These are phyloP conservation scores for Nettapus auritus DNA, from an alignment of 2,113 vertebrate genomes.

Conservation along the genomic window DNA sequence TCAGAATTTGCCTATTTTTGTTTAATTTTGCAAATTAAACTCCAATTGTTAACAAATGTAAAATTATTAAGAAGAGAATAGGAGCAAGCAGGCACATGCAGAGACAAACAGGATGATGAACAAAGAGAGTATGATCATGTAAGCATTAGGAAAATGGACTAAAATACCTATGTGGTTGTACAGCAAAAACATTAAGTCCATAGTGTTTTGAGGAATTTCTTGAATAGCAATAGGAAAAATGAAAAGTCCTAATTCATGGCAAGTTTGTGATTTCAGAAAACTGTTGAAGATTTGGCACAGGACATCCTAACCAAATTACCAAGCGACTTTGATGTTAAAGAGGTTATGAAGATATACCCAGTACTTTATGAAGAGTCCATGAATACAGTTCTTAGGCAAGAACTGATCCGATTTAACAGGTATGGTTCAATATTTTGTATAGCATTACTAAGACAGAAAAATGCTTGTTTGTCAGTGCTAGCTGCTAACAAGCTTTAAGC, in stretches of 20 bases:
- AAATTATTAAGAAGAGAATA: background rate
- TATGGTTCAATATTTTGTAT: conserved; percentile 30
- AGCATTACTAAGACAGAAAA: background rate
- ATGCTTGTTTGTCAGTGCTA: background rate
- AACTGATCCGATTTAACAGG: conserved; percentile 93
- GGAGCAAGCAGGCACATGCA: background rate
- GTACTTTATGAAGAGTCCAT: conserved; percentile 93
- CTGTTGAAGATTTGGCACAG: conserved; percentile 86
- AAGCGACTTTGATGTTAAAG: conserved; percentile 81
- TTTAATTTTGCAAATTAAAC: background rate
- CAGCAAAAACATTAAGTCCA: background rate
- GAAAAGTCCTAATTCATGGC: background rate
- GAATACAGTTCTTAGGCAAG: conserved; percentile 93
- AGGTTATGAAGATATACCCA: conserved; percentile 84
- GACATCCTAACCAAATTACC: conserved; percentile 91
- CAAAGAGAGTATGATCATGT: background rate
- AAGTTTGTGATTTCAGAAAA: conserved; percentile 79
- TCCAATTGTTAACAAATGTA: background rate
- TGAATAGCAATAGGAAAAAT: background rate
- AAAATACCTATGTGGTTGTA: background rate
- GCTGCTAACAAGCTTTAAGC: background rate
- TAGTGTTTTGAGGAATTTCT: background rate
- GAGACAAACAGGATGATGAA: background rate
- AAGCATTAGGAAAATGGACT: background rate
- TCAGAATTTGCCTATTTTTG: background rate